phyloP scores from a whole-genome alignment of 2,888 invertebrate genomes.

The Buathra laborator region DNA sequence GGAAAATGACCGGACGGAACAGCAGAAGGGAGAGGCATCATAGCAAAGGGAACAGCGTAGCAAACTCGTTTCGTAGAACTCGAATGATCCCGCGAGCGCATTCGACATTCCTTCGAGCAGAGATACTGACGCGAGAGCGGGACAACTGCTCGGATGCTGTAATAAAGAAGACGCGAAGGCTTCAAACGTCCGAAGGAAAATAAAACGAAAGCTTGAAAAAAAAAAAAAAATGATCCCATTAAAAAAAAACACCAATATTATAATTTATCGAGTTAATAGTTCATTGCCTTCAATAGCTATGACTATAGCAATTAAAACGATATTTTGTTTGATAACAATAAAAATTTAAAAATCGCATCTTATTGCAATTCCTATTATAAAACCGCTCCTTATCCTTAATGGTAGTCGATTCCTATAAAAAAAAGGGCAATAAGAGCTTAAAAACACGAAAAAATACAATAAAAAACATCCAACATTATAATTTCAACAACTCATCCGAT shows the following conservation, averaged over 20 bases:
- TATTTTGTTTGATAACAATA: neutral
- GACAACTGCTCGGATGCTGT: constrained; percentile 31
- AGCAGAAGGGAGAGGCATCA: neutral
- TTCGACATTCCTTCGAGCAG: constrained; percentile 48
- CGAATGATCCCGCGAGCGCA: constrained; percentile 27
- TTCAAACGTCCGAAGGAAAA: neutral
- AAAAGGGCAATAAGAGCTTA: too few relatives aligned
- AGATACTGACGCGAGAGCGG: constrained; percentile 9
- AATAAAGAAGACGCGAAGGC: constrained; percentile 13
- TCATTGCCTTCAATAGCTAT: neutral
- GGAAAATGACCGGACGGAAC: constrained; percentile 9
- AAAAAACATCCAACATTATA: too few relatives aligned
- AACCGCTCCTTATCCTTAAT: too few relatives aligned
- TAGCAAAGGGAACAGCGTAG: constrained; percentile 33
- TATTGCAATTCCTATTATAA: too few relatives aligned
- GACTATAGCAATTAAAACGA: neutral
- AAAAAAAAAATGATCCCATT: neutral
- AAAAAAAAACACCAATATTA: neutral
- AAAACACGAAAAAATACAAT: too few relatives aligned
- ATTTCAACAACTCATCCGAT: too few relatives aligned
- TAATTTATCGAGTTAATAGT: neutral
- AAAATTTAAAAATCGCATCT: neutral
- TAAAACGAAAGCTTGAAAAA: neutral
- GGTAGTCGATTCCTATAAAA: too few relatives aligned
- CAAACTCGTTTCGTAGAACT: constrained; percentile 64